Base-by-base conservation (phyloP, 2,113 vertebrate genomes). In the Catharus minimus region DNA sequence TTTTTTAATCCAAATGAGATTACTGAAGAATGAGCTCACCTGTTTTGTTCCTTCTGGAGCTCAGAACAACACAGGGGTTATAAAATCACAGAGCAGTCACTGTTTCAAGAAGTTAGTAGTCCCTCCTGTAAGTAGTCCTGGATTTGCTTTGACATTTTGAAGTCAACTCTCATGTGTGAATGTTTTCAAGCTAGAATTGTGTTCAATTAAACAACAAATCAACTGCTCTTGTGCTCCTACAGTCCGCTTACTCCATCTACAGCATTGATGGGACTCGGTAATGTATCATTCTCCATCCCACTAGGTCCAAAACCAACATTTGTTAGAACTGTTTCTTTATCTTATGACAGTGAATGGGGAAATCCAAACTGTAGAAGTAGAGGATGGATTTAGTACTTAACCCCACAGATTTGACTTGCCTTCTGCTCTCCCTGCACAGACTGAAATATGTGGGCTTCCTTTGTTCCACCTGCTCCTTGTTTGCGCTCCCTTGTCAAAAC, bases 21-120 rank as follows among this genome's bases (percentile, higher is more conserved):
- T 88, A 43, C 79, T 85, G 53, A 84, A 57, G 69, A 82, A 83
- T 94, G 90, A 95, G 66, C 24, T 96, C 76, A 93, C 86, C 92
- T 95, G 73, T 91, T 95, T 95, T 94, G 81, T 88, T 94, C 75
- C 28, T 91, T 84, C 80, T 53, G 82, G 79, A 93, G 41, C 46
- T 53, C 76, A 81, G 66, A 61, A 78, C 41, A 87, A 24, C 69
- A 67, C 18, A 24, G 19, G 41, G 23, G 33, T 90, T 93, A 72
- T 68, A 84, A 89, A 88, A 89, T 78, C 57, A 67, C 17, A 75
- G 44, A 33, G 26, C 14, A 36, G 26, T 93, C 28, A 30, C 46
- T 82, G 38, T 78, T 88, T 78, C 50, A 23, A 79, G 49, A 89
- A 78, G 36, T 53, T 55, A 60, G 23, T 79, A 24, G 22, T 89